Percentiles rank a stretch among this genome's conserved stretches.
Conservation (phyloP, 2,888 invertebrate species). For the Rotaria sp. region DNA sequence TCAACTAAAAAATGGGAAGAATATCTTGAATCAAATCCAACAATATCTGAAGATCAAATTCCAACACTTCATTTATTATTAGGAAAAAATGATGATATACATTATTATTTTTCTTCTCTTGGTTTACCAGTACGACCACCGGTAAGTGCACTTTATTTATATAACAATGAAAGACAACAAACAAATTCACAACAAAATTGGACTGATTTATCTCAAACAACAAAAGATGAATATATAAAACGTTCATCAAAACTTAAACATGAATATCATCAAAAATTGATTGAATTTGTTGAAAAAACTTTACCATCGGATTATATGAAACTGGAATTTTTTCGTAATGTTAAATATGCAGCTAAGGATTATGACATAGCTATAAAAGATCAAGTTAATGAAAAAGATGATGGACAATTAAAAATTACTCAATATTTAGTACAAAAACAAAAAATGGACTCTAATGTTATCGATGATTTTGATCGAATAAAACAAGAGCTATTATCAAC, state of each 20-base stretch:
- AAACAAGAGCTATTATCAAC: not conserved
- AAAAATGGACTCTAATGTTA: too few relatives aligned
- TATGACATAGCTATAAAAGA: not conserved
- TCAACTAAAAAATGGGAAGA: not conserved
- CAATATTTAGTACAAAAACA: not conserved
- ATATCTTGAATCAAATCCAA: not conserved
- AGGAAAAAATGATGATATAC: not conserved
- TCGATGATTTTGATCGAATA: not conserved
- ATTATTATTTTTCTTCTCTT: not conserved
- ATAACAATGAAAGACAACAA: not conserved
- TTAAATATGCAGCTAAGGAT: not conserved
- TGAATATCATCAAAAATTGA: not conserved
- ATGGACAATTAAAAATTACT: constrained; percentile 14
- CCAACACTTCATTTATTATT: constrained; percentile 22
- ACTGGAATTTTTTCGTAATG: not conserved
- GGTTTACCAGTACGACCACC: constrained; percentile 17
- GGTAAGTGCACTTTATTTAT: not conserved
- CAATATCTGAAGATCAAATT: not conserved
- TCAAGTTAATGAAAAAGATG: not conserved
- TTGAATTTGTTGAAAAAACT: not conserved
- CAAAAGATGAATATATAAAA: not conserved
- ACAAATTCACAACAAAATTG: not conserved
- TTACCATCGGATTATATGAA: not conserved
- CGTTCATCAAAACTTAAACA: not conserved
- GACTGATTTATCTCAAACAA: not conserved